Evolutionary conservation across 2,888 invertebrate genomes (phyloP).

Genomic region (Meloe dianella): DNA sequence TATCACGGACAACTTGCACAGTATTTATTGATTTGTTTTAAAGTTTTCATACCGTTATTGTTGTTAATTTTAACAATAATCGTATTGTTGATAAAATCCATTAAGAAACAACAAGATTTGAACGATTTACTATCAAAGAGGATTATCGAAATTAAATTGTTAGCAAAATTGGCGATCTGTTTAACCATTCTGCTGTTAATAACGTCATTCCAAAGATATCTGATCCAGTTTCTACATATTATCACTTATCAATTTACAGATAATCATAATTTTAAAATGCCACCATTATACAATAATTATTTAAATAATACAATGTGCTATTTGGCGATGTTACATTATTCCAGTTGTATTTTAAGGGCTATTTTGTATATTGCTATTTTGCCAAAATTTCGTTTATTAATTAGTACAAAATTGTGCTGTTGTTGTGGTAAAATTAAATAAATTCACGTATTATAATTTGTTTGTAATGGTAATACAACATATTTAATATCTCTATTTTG

Average conservation of each 20-base stretch:
- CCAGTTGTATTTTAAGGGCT: conserved; percentile 43
- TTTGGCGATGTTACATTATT: conserved; percentile 51
- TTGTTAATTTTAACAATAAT: conserved; percentile 48
- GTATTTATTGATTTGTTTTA: conserved; percentile 49
- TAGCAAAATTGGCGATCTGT: conserved; percentile 48
- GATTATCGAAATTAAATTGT: conserved; percentile 44
- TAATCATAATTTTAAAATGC: conserved; percentile 47
- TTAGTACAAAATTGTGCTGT: conserved; percentile 39
- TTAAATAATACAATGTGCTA: conserved; percentile 40
- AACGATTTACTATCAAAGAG: conserved; percentile 50
- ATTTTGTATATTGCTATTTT: conserved; percentile 42
- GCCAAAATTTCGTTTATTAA: conserved; percentile 44
- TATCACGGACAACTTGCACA: conserved; percentile 58
- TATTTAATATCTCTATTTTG: conserved; percentile 62
- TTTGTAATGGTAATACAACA: conserved; percentile 55
- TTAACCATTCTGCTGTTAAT: conserved; percentile 48
- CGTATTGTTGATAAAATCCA: conserved; percentile 46
- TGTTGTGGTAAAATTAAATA: conserved; percentile 33
- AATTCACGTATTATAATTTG: conserved; percentile 52
- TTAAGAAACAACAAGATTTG: conserved; percentile 43
- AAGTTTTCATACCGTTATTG: conserved; percentile 47
- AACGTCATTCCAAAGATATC: conserved; percentile 50
- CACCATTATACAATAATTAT: conserved; percentile 48
- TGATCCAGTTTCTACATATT: conserved; percentile 48
- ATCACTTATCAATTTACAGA: conserved; percentile 32